phyloP scores from a whole-genome alignment of 1,140 invertebrate genomes.

The Drosophila gunungcola region DNA sequence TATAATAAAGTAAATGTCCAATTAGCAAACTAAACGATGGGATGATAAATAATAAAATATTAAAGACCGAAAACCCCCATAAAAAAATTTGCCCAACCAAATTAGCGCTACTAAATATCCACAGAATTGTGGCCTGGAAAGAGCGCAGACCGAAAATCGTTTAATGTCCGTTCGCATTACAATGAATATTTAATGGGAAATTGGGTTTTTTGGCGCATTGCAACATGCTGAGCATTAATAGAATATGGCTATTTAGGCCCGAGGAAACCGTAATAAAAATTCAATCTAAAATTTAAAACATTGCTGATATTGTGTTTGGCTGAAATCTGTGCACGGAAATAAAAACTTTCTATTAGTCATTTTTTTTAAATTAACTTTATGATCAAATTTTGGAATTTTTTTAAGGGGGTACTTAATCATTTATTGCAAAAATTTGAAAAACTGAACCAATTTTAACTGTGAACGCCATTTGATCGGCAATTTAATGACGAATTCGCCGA shows the following conservation, averaged over 20 bases:
- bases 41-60: slow-evolving; percentile 22
- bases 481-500: too few relatives aligned
- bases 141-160: background rate
- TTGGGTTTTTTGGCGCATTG: slow-evolving; percentile 6
- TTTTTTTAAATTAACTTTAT: too few relatives aligned
- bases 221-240: slow-evolving; percentile 30
- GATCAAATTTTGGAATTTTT: too few relatives aligned
- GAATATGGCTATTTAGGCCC: slow-evolving; percentile 20
- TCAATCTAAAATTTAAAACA: slow-evolving; percentile 36
- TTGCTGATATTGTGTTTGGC: background rate
- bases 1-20: slow-evolving; percentile 46
- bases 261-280: slow-evolving; percentile 35
- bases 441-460: too few relatives aligned
- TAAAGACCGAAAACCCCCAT: slow-evolving; percentile 8
- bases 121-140: slow-evolving; percentile 6
- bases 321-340: background rate
- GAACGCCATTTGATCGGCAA: too few relatives aligned
- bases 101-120: slow-evolving; percentile 31
- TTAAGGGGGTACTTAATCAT: too few relatives aligned
- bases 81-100: slow-evolving; percentile 7
- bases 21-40: slow-evolving; percentile 32
- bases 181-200: slow-evolving; percentile 26
- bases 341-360: too few relatives aligned
- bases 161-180: slow-evolving; percentile 29
- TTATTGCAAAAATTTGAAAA: too few relatives aligned